Evolutionary conservation across 2,113 vertebrate species (phyloP).

Genomic region (Labeo catla): DNA sequence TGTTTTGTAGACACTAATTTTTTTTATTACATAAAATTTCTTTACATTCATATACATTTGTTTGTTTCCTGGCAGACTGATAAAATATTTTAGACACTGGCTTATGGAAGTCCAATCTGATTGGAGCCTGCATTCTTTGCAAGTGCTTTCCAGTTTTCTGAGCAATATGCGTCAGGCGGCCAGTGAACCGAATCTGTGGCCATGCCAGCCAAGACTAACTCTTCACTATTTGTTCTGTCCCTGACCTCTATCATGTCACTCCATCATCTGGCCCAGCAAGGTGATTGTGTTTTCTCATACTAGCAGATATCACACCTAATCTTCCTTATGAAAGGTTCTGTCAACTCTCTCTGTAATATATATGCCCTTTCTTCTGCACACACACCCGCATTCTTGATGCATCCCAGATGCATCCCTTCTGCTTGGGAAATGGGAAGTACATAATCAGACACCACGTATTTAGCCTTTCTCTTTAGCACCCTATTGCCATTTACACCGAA

Average conservation of each 20-base stretch:
- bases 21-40: no score
- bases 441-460: not conserved
- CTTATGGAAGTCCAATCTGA: not conserved
- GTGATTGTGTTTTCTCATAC: constrained; percentile 59
- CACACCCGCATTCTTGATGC: not conserved
- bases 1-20: not conserved
- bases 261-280: not conserved
- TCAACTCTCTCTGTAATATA: not conserved
- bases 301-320: constrained; percentile 68
- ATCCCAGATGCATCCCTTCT: not conserved
- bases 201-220: not conserved
- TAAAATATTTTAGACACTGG: not conserved
- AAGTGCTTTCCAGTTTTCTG: constrained; percentile 4
- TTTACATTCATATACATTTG: not conserved
- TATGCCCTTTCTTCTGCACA: not conserved
- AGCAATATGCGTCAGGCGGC: not conserved
- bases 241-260: not conserved
- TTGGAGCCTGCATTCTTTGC: not conserved
- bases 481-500: constrained; percentile 35
- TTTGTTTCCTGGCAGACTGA: not conserved
- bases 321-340: constrained; percentile 54
- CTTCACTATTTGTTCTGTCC: not conserved
- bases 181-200: not conserved
- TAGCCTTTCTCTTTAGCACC: not conserved
- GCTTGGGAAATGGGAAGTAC: not conserved